A percentile compares a stretch with the other conserved stretches of the same genome.
Evolutionary conservation across 2,888 invertebrate species (phyloP).

Genomic region (Apamea sordens): DNA sequence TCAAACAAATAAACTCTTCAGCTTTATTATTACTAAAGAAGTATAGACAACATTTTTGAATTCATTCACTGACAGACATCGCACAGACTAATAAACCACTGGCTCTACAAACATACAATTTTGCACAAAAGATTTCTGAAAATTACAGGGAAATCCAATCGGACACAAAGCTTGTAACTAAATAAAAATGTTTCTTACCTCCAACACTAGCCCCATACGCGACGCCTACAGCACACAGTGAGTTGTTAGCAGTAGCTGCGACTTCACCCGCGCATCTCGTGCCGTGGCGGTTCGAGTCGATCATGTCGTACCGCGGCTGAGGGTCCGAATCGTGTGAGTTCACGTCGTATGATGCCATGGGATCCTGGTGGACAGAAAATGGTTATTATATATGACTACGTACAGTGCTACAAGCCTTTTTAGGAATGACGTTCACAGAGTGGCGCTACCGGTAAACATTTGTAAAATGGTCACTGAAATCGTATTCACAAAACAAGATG

Average conservation of each 20-base stretch:
- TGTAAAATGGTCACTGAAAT: no score
- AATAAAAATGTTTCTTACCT: constrained; percentile 87
- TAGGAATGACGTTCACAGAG: no score
- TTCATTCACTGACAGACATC: neutral
- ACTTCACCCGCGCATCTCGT: constrained; percentile 99
- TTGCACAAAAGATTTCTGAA: neutral
- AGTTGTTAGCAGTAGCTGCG: constrained; percentile 98
- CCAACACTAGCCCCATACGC: constrained; percentile 98
- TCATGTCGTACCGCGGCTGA: constrained; percentile 98
- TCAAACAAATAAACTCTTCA: neutral
- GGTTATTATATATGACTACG: neutral
- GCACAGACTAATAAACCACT: neutral
- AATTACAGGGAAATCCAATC: neutral
- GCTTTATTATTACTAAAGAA: neutral
- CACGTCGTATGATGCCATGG: constrained; percentile 98
- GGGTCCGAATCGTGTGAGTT: constrained; percentile 99
- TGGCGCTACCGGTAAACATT: no score
- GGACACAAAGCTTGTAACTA: neutral
- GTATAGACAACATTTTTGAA: neutral
- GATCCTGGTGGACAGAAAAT: constrained; percentile 92
- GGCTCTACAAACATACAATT: neutral
- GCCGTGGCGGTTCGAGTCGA: constrained; percentile 98
- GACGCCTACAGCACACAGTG: constrained; percentile 98
- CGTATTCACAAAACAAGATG: no score
- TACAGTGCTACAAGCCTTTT: no score